phyloP scores from a whole-genome alignment of 2,888 invertebrate genomes.

The Drosophila falleni region DNA sequence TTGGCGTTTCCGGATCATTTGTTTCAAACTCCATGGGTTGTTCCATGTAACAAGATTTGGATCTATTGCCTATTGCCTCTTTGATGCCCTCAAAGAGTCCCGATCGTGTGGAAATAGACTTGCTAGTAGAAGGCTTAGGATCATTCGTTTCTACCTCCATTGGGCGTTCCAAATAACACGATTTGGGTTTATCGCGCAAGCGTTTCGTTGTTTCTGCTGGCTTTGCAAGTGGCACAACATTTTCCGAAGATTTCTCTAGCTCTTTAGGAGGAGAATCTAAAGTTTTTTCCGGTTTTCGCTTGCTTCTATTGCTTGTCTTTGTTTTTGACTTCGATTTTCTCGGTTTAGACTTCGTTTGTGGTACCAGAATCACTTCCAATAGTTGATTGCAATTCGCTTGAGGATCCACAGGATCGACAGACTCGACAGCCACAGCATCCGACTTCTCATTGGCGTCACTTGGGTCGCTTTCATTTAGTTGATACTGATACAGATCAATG shows the following conservation, averaged over 20 bases:
- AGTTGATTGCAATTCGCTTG: background rate
- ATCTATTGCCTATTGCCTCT: conserved; percentile 28
- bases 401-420: background rate
- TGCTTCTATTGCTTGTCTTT: background rate
- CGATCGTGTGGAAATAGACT: background rate
- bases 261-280: background rate
- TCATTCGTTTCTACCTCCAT: background rate
- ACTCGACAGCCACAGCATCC: background rate
- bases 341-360: background rate
- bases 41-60: conserved; percentile 38
- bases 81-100: background rate
- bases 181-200: conserved; percentile 30
- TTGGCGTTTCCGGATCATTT: background rate
- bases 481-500: background rate
- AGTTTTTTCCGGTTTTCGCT: background rate
- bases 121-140: background rate
- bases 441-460: background rate
- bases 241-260: background rate
- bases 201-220: background rate
- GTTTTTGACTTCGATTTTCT: background rate
- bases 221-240: background rate
- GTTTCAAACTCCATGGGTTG: background rate
- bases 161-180: conserved; percentile 30
- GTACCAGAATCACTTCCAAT: conserved; percentile 2
- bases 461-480: no score